A percentile compares a stretch with the other conserved stretches of the same genome.
phyloP scores from a whole-genome alignment of 2,113 vertebrate species.

The Callocephalon fimbriatum region DNA sequence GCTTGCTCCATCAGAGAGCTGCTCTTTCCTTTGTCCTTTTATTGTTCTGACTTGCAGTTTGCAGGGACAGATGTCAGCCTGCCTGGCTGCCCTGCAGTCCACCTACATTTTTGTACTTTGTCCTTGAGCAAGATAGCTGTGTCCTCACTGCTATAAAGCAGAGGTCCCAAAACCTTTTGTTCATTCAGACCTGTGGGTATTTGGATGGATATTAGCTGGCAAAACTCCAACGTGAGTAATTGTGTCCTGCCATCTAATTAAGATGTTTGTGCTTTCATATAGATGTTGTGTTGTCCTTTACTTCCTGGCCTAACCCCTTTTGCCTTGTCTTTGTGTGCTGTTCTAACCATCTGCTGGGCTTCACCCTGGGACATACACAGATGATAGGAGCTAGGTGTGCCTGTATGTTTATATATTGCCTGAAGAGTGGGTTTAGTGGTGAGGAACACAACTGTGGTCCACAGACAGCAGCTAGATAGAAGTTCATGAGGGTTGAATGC shows the following conservation, averaged over 20 bases:
- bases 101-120: neutral
- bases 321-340: neutral
- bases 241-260: neutral
- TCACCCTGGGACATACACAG: neutral
- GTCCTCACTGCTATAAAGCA: neutral
- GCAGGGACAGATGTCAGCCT: neutral
- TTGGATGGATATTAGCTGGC: neutral
- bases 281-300: neutral
- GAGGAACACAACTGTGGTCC: rapidly evolving
- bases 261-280: neutral
- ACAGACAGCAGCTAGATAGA: neutral
- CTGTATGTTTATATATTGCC: rapidly evolving
- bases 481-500: neutral
- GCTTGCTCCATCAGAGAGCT: neutral
- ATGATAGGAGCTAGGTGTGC: neutral
- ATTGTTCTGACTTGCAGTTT: neutral
- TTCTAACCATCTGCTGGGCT: neutral
- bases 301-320: neutral
- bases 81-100: neutral
- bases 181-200: neutral
- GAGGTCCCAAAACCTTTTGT: neutral
- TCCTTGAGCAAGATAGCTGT: neutral
- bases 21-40: neutral
- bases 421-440: neutral
- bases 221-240: neutral